Conservation (phyloP, 2,888 invertebrate genomes). For the Drosophila siamana region DNA sequence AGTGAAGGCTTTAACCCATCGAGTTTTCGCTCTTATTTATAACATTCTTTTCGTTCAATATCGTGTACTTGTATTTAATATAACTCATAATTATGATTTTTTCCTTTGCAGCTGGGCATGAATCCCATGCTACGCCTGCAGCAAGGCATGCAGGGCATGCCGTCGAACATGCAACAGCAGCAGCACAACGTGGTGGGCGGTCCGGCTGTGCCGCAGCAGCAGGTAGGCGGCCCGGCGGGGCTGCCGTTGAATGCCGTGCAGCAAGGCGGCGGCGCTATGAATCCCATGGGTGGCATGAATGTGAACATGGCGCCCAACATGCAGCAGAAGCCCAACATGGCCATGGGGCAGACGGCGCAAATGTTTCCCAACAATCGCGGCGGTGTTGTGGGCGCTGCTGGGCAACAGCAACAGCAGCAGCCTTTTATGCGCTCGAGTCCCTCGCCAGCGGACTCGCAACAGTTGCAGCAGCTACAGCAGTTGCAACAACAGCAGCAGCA, state of each 20-base stretch:
- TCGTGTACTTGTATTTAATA: too few species aligned
- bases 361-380: conserved; percentile 87
- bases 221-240: conserved; percentile 40
- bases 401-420: conserved; percentile 87
- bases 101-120: conserved; percentile 78
- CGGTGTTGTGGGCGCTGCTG: conserved; percentile 85
- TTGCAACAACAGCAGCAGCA: conserved; percentile 83
- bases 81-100: neutral
- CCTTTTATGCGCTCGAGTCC: conserved; percentile 92
- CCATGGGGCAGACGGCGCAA: conserved; percentile 85
- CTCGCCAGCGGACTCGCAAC: conserved; percentile 82
- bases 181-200: conserved; percentile 75
- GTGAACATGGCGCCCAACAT: conserved; percentile 83
- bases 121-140: conserved; percentile 86
- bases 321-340: conserved; percentile 83
- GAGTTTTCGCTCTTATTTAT: too few species aligned
- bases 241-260: conserved; percentile 79
- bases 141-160: conserved; percentile 85
- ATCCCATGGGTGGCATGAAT: conserved; percentile 78
- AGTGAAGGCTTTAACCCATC: too few species aligned
- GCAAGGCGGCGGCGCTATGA: conserved; percentile 73
- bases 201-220: conserved; percentile 31
- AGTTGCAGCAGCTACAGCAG: conserved; percentile 86
- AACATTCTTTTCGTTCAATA: too few species aligned
- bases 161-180: conserved; percentile 85